phyloP scores from a whole-genome alignment of 2,113 vertebrate species.

The Peromyscus polionotus region DNA sequence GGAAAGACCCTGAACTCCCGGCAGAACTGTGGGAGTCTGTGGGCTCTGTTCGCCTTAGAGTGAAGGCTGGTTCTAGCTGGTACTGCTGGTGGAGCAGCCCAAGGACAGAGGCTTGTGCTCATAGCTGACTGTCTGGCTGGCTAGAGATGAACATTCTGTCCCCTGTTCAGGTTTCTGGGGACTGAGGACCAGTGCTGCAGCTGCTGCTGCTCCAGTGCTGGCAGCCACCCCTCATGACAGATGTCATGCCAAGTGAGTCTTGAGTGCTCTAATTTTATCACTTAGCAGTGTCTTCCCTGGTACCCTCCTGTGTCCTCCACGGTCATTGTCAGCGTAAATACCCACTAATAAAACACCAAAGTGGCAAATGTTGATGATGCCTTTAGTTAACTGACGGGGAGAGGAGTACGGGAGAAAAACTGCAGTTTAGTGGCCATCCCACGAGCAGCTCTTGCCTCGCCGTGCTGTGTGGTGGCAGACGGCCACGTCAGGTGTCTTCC shows the following conservation, averaged over 20 bases:
- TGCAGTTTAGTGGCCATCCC: neutral
- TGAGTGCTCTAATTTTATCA: neutral
- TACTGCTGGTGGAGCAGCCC: neutral
- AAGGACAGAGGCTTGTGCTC: neutral
- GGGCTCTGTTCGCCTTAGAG: neutral
- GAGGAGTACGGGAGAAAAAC: neutral
- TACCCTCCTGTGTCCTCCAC: neutral
- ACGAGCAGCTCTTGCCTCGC: neutral
- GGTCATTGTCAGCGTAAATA: neutral
- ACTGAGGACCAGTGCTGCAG: neutral
- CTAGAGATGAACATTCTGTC: neutral
- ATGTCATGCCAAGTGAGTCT: neutral
- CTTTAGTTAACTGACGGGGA: neutral
- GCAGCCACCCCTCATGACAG: neutral
- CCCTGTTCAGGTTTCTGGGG: constrained; percentile 43
- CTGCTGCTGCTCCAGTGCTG: neutral
- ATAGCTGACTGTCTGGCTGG: neutral
- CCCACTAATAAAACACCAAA: neutral
- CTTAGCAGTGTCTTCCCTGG: neutral
- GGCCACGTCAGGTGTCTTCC: neutral
- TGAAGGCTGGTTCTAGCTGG: neutral
- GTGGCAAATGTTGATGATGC: neutral
- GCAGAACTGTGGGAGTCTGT: neutral
- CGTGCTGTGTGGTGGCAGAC: neutral
- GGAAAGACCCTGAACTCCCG: neutral